Evolutionary conservation across 2,113 vertebrate genomes (phyloP), one percentile per base, ranked within the genome.

Genomic region (Vidua macroura): DNA sequence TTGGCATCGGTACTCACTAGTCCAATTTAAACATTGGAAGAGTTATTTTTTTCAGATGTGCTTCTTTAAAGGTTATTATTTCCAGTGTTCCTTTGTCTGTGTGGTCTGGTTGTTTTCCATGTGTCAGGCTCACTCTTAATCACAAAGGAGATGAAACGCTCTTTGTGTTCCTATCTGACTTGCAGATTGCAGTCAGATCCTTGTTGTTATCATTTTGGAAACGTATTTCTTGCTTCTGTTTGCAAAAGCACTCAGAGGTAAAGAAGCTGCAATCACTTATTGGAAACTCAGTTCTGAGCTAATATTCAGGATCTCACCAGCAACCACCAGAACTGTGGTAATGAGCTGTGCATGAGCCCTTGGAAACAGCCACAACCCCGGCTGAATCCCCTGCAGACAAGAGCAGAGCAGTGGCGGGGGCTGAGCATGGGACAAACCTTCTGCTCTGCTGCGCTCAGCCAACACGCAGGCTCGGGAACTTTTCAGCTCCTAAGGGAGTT

Each of bases 1-100:
- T 97, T 90, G 86, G 90, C 86, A 91, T 94, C 93, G 91, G 77
- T 53, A 92, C 53, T 95, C 25, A 23, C 85, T 56, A 70, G 56
- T 77, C 78, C 86, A 88, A 83, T 88, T 95, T 79, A 91, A 93
- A 95, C 70, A 88, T 14, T 67, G 56, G 58, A 92, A 76, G 76
- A 89, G 53, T 46, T 93, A n/a, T 83, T 93, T 95, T 90, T 83
- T 77, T 88, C 94, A 93, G 70, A 87, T 95, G 83, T 93, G 76
- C 41, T 48, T 73, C 83, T 96, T 95, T 90, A 96, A 95, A 92
- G 90, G 73, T 93, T 95, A 84, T 88, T 95, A 75, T 94, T 96
- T 93, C 73, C 88, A 66, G 19, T 51, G 73, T 79, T 94, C 64
- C 92, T 95, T 95, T 96, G 91, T 96, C 79, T 91, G 85, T 83